These are phyloP conservation scores for Uropetala carovei DNA, from an alignment of 2,888 invertebrate genomes.

Conservation along the genomic window DNA sequence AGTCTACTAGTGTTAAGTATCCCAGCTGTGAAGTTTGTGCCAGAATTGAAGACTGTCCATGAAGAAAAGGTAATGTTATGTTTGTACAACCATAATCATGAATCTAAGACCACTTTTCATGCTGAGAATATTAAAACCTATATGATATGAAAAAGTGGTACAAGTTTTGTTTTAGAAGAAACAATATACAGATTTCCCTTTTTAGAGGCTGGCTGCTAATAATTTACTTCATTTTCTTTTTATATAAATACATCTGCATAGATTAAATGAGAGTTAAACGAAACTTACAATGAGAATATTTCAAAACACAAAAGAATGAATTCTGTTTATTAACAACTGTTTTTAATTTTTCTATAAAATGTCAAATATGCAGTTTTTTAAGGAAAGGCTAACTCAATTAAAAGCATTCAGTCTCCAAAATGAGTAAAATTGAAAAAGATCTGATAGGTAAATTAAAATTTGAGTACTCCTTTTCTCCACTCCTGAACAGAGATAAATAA, in stretches of 20 bases:
- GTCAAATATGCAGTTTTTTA: not conserved
- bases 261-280: not conserved
- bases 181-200: not conserved
- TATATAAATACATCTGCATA: not conserved
- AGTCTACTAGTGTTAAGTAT: slow-evolving; percentile 63
- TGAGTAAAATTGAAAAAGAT: slow-evolving; percentile 46
- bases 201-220: slow-evolving; percentile 37
- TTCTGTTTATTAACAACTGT: not conserved
- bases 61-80: slow-evolving; percentile 64
- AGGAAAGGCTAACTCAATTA: not conserved
- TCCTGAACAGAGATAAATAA: slow-evolving; percentile 50
- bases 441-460: slow-evolving; percentile 52
- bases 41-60: slow-evolving; percentile 60
- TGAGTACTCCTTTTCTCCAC: slow-evolving; percentile 59
- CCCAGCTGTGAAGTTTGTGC: slow-evolving; percentile 64
- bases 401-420: slow-evolving; percentile 47
- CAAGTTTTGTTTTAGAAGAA: slow-evolving; percentile 54
- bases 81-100: slow-evolving; percentile 58
- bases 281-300: not conserved
- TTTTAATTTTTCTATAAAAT: not conserved
- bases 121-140: slow-evolving; percentile 54
- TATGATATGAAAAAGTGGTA: slow-evolving; percentile 54
- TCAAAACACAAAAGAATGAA: not conserved
- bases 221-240: not conserved
- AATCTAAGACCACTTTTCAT: slow-evolving; percentile 63